Conservation (phyloP, 1,140 invertebrate species). For the Idris sp. region DNA sequence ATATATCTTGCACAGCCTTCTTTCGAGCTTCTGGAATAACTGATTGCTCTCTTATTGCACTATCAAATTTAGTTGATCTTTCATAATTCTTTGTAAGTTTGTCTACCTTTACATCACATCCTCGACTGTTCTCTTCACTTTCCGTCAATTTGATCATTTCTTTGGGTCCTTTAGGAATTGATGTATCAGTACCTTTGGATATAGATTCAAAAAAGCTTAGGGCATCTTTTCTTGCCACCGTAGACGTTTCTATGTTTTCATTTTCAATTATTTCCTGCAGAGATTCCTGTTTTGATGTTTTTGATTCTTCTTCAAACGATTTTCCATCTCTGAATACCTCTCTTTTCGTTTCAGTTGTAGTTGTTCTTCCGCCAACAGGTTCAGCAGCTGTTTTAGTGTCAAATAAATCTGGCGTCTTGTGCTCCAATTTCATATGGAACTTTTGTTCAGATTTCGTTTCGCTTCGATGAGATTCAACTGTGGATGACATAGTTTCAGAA, state of each 20-base stretch:
- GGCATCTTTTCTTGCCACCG: slow-evolving; percentile 78
- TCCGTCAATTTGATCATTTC: slow-evolving; percentile 74
- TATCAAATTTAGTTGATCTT: slow-evolving; percentile 70
- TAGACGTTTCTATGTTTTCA: slow-evolving; percentile 76
- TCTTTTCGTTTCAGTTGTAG: slow-evolving; percentile 60
- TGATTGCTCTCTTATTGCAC: slow-evolving; percentile 57
- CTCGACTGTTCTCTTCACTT: slow-evolving; percentile 65
- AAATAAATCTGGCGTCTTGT: slow-evolving; percentile 71
- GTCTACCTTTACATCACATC: slow-evolving; percentile 73
- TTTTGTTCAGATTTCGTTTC: slow-evolving; percentile 77
- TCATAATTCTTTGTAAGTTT: slow-evolving; percentile 76
- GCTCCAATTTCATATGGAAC: slow-evolving; percentile 77
- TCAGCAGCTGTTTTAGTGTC: slow-evolving; percentile 47
- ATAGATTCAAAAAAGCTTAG: slow-evolving; percentile 81
- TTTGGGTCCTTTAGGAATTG: slow-evolving; percentile 67
- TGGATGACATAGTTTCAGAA: slow-evolving; percentile 74
- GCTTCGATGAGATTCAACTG: slow-evolving; percentile 72
- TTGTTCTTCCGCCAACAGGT: slow-evolving; percentile 61
- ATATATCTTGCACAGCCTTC: slow-evolving; percentile 72
- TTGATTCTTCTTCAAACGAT: slow-evolving; percentile 31
- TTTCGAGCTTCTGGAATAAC: slow-evolving; percentile 65
- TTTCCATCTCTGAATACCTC: slow-evolving; percentile 55
- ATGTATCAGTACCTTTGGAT: slow-evolving; percentile 72
- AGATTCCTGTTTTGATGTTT: slow-evolving; percentile 56
- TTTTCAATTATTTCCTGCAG: slow-evolving; percentile 67